A percentile compares a stretch with the other conserved stretches of the same genome.
These are phyloP conservation scores for Ophonus ardosiacus DNA, from an alignment of 2,888 invertebrate genomes.

Conservation along the genomic window DNA sequence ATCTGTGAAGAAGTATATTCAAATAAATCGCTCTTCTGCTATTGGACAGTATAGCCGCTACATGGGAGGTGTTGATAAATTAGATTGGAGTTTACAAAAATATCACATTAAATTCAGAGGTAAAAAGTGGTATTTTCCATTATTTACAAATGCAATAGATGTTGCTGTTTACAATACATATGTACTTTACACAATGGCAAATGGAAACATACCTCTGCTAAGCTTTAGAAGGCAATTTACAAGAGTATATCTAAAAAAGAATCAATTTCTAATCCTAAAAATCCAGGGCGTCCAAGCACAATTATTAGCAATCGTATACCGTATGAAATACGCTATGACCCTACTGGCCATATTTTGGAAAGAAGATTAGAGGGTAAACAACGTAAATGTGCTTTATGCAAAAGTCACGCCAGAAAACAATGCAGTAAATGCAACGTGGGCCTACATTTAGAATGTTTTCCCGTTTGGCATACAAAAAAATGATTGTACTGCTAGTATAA, in stretches of 20 bases:
- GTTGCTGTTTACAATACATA: constrained; percentile 13
- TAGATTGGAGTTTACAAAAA: constrained; percentile 50
- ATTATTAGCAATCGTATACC: not conserved
- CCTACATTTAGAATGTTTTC: constrained; percentile 21
- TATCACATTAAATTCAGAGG: constrained; percentile 49
- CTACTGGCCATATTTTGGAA: not conserved
- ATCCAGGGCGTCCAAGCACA: not conserved
- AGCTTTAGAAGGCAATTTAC: constrained; percentile 29
- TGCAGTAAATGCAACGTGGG: constrained; percentile 1
- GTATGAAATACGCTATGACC: not conserved
- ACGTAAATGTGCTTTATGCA: constrained; percentile 46
- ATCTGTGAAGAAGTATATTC: constrained; percentile 24
- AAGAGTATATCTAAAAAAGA: constrained; percentile 39
- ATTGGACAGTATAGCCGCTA: constrained; percentile 43
- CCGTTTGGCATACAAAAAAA: constrained; percentile 30
- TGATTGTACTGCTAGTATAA: too few species aligned
- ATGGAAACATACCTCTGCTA: not conserved
- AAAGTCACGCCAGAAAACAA: not conserved
- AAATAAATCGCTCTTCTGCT: not conserved
- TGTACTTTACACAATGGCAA: not conserved
- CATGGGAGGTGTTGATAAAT: constrained; percentile 52
- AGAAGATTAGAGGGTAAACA: constrained; percentile 25
- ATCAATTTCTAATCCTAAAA: constrained; percentile 24
- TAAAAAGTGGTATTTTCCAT: constrained; percentile 45
- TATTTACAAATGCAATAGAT: constrained; percentile 40